Evolutionary conservation across 2,797 vertebrate genomes (phyloP).

Genomic region (Micropoecilia bifurca): DNA sequence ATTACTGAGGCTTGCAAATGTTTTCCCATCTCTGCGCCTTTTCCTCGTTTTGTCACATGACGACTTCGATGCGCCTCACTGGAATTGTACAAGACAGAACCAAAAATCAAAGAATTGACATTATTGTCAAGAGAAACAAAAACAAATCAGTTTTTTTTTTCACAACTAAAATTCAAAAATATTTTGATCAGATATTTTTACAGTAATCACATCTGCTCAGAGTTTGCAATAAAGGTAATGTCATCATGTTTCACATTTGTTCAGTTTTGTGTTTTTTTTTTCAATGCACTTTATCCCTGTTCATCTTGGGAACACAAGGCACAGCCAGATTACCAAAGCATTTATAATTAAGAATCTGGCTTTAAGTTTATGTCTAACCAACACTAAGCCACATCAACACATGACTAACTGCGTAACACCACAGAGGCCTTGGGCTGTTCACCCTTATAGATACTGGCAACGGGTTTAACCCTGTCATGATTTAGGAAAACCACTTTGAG

Average conservation of each 20-base stretch:
- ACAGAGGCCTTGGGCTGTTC: not conserved
- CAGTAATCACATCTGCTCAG: not conserved
- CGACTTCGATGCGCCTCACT: not conserved
- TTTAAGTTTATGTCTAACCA: not conserved
- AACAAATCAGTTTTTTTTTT: not conserved
- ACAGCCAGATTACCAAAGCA: not conserved
- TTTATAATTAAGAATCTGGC: not conserved
- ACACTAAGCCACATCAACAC: not conserved
- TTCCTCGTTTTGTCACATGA: not conserved
- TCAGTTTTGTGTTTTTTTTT: not conserved
- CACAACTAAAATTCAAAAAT: not conserved
- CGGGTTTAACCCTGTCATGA: not conserved
- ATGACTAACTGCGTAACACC: not conserved
- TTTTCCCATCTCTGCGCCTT: not conserved
- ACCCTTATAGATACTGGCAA: not conserved
- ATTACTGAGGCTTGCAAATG: not conserved
- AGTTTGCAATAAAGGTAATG: not conserved
- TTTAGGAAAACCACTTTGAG: not conserved
- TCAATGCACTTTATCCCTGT: not conserved
- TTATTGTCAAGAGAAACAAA: not conserved
- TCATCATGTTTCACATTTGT: conserved; percentile 5
- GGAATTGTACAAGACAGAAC: not conserved
- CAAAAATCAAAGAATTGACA: not conserved
- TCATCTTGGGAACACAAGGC: conserved; percentile 4
- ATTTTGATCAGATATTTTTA: not conserved